phyloP scores from a whole-genome alignment of 2,888 invertebrate genomes.

The Coelopa pilipes region DNA sequence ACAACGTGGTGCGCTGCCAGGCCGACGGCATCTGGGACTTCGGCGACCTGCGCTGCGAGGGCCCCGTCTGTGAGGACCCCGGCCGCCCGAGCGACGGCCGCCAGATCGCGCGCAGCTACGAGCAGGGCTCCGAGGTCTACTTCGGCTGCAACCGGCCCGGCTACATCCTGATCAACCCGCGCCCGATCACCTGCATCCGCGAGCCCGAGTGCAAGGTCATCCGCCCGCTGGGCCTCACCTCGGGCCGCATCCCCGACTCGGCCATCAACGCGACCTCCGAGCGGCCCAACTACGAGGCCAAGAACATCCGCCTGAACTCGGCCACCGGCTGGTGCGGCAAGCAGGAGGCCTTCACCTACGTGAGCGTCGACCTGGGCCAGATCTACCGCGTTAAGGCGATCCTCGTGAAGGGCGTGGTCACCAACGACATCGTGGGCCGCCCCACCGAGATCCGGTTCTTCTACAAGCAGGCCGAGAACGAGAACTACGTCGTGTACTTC shows the following conservation, averaged over 20 bases:
- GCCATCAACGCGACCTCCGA: constrained; percentile 96
- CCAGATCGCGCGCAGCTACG: constrained; percentile 85
- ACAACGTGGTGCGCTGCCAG: constrained; percentile 91
- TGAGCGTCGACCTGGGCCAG: constrained; percentile 93
- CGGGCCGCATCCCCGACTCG: constrained; percentile 92
- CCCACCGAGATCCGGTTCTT: constrained; percentile 97
- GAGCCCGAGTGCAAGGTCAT: constrained; percentile 96
- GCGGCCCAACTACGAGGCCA: constrained; percentile 90
- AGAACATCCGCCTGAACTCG: constrained; percentile 87
- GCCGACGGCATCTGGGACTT: constrained; percentile 97
- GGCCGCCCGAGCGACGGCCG: constrained; percentile 92
- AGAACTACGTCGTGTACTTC: constrained; percentile 96
- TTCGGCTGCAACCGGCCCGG: constrained; percentile 93
- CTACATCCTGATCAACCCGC: constrained; percentile 89
- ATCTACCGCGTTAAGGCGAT: constrained; percentile 94
- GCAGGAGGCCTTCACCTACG: constrained; percentile 95
- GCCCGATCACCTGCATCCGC: constrained; percentile 89
- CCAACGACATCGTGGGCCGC: constrained; percentile 93
- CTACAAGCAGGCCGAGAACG: constrained; percentile 93
- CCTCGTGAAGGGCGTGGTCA: constrained; percentile 92
- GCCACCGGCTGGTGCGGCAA: constrained; percentile 98
- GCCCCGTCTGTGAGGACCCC: constrained; percentile 96
- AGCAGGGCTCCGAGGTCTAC: constrained; percentile 89
- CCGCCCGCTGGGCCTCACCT: constrained; percentile 88
- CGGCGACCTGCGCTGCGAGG: constrained; percentile 92